phyloP scores from a whole-genome alignment of 2,113 vertebrate species.

The Suncus etruscus region DNA sequence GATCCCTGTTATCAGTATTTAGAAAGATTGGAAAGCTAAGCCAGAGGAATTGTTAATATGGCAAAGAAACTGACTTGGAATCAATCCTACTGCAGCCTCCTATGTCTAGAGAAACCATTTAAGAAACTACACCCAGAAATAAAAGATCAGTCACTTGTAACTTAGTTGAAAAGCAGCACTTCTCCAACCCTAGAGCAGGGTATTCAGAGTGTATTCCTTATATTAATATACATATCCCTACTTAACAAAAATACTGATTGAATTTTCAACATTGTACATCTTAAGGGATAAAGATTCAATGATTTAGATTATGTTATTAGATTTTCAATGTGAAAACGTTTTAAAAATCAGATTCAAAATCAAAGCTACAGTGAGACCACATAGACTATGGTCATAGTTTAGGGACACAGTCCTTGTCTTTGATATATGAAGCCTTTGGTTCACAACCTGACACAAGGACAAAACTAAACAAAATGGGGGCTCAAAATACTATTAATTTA shows the following conservation, averaged over 20 bases:
- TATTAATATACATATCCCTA: not conserved
- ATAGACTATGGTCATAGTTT: too few species aligned
- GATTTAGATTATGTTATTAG: not conserved
- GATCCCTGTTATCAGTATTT: slow-evolving; percentile 13
- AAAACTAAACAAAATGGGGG: too few species aligned
- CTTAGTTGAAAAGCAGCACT: not conserved
- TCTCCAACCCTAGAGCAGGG: not conserved
- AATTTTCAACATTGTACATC: not conserved
- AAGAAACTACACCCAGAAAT: not conserved
- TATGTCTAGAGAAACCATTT: not conserved
- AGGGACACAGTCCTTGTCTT: too few species aligned
- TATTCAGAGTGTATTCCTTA: not conserved
- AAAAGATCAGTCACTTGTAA: not conserved
- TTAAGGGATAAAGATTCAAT: not conserved
- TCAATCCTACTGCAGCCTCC: not conserved
- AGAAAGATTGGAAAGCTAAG: not conserved
- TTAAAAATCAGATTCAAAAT: slow-evolving; percentile 31
- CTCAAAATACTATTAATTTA: not conserved
- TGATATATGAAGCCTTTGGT: too few species aligned
- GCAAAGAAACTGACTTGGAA: not conserved
- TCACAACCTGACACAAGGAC: too few species aligned
- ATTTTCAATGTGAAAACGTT: slow-evolving; percentile 10
- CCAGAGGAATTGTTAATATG: not conserved
- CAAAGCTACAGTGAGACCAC: too few species aligned
- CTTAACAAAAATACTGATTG: not conserved